These are phyloP conservation scores for Bos javanicus DNA, from an alignment of 2,113 vertebrate genomes.

Conservation along the genomic window DNA sequence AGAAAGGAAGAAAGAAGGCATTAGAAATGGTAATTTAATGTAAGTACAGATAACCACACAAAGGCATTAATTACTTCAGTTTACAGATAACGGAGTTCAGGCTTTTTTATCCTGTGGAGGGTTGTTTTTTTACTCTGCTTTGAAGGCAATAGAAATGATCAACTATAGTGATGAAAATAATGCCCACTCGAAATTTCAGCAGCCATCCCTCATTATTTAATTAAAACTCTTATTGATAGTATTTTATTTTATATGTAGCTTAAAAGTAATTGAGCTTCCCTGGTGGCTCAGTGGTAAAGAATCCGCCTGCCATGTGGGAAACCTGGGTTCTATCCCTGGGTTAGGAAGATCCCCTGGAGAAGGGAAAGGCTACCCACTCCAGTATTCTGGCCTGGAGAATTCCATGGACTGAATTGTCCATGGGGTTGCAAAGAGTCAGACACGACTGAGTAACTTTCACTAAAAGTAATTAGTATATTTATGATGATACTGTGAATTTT, in stretches of 20 bases:
- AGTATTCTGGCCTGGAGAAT: neutral
- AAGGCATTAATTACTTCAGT: constrained; percentile 14
- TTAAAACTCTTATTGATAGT: constrained; percentile 8
- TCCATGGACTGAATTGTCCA: neutral
- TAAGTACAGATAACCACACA: neutral
- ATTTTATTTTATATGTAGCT: neutral
- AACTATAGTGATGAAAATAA: constrained; percentile 25
- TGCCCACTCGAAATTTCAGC: neutral
- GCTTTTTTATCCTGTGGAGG: neutral
- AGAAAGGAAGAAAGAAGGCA: neutral
- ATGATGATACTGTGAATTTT: neutral
- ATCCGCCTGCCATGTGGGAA: neutral
- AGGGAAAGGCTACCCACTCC: neutral
- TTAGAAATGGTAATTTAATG: neutral
- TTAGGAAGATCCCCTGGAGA: neutral
- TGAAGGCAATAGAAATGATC: neutral
- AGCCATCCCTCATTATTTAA: constrained; percentile 14
- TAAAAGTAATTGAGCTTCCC: constrained; percentile 3
- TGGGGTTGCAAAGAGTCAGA: neutral
- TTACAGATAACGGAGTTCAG: constrained; percentile 5
- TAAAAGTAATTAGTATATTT: neutral
- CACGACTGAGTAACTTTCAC: neutral
- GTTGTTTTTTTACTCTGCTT: neutral
- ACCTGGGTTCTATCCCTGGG: neutral
- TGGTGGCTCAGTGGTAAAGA: neutral